Evolutionary conservation across 2,797 vertebrate genomes (phyloP).

Genomic region (Gymnoscopelus braueri): DNA sequence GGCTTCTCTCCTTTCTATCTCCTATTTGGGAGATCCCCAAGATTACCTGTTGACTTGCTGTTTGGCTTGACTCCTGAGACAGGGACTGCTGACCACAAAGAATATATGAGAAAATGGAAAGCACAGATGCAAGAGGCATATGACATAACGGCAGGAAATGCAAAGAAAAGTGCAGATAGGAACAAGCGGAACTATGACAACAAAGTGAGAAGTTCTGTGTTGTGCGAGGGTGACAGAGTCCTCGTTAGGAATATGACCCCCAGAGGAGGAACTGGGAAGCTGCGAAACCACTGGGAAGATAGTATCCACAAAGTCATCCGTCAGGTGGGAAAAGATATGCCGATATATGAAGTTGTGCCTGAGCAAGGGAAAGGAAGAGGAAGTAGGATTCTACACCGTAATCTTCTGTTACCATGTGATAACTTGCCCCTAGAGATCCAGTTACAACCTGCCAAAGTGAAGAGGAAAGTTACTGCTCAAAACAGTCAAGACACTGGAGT

Average conservation of each 20-base stretch:
- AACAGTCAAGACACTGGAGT: too few species aligned
- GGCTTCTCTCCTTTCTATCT: not conserved
- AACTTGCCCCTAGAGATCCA: not conserved
- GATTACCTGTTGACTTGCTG: not conserved
- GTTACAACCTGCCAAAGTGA: not conserved
- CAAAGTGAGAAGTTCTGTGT: not conserved
- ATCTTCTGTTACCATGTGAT: slow-evolving; percentile 5
- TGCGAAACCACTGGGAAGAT: slow-evolving; percentile 4
- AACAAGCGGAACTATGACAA: not conserved
- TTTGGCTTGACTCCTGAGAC: not conserved
- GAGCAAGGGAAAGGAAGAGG: slow-evolving; percentile 19
- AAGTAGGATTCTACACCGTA: not conserved
- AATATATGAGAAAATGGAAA: not conserved
- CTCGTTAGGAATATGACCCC: not conserved
- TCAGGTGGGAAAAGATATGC: not conserved
- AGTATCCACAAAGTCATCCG: not conserved
- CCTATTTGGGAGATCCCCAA: not conserved
- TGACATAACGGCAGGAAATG: not conserved
- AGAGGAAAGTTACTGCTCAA: too few species aligned
- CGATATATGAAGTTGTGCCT: slow-evolving; percentile 1
- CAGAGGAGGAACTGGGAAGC: not conserved
- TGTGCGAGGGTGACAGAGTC: not conserved
- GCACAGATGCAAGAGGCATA: not conserved
- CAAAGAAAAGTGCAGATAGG: not conserved
- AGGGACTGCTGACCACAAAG: not conserved